Evolutionary conservation across 1,140 invertebrate species (phyloP), one percentile per base, ranked within the genome.

Genomic region (Pogonomyrmex californicus): DNA sequence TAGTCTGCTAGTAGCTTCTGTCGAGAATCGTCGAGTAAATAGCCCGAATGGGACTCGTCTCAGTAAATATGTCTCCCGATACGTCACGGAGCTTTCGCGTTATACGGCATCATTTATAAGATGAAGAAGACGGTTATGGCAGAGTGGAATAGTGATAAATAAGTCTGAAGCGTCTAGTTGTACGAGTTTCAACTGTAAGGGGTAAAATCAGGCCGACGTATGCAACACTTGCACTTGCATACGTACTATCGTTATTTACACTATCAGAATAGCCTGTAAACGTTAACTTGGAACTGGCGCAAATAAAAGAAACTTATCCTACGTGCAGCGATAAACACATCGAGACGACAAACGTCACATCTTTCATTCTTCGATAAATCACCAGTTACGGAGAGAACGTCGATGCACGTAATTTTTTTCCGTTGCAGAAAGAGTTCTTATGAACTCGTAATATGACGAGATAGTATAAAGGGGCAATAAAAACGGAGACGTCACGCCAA

Each of bases 41-140:
- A 91, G 87, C 73, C 86, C 87, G 89, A 91, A 91, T 87, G 86
- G 91, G 91, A 92, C 88, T 86, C 79, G 90, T 90, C 87, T 86
- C 85, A 76, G 91, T 90, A 93, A 93, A 93, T 93, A 93, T 92
- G 90, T 92, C 89, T 92, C 87, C 82, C 90, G 91, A 92, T 92
- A 91, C 90, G 91, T 92, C 91, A 92, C 66, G 49, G 86, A 76
- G 87, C 88, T 87, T 90, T 90, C 87, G 70, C 70, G 88, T 88
- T 90, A 86, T 81, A 87, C 44, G 68, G 76, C 76, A 68, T 86
- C 91, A 77, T 91, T 91, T 92, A 92, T 91, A 91, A 91, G 86
- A 56, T 75, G 75, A 65, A 76, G 78, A 77, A 56, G 58, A 91
- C 66, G 68, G 91, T 90, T 91, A 91, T 90, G 77, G 86, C 86